These are phyloP conservation scores for Dryococelus australis DNA, from an alignment of 2,888 invertebrate genomes.

Conservation along the genomic window DNA sequence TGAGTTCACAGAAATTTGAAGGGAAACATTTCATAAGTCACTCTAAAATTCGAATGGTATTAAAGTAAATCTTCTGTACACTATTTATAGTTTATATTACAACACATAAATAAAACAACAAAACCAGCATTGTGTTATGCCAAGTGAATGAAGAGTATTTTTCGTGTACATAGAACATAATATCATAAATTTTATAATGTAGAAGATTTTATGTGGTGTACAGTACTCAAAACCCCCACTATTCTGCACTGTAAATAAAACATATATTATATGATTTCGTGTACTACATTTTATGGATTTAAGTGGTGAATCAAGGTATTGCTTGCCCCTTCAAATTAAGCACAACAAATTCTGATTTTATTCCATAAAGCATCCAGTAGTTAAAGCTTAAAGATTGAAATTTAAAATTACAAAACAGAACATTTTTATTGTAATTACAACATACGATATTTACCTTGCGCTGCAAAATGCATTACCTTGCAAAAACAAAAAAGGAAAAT, in stretches of 20 bases:
- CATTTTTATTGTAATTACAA: neutral
- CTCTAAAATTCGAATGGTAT: neutral
- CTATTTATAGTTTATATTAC: conserved; percentile 1
- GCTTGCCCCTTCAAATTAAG: conserved; percentile 6
- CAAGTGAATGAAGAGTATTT: neutral
- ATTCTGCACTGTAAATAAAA: neutral
- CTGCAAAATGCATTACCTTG: neutral
- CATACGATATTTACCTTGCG: neutral
- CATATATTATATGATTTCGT: neutral
- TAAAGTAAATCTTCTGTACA: neutral
- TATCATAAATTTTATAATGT: neutral
- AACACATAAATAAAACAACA: neutral
- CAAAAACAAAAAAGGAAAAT: neutral
- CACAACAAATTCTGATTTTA: neutral
- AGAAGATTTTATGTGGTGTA: neutral
- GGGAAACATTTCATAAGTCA: neutral
- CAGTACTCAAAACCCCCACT: neutral
- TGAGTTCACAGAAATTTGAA: neutral
- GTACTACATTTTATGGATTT: neutral
- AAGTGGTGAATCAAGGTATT: neutral
- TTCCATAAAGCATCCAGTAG: neutral
- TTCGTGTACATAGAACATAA: neutral
- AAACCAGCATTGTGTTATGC: neutral
- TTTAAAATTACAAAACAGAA: neutral
- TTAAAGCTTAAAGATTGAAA: neutral